phyloP scores from a whole-genome alignment of 2,797 vertebrate genomes.

The Leptoclinus maculatus region DNA sequence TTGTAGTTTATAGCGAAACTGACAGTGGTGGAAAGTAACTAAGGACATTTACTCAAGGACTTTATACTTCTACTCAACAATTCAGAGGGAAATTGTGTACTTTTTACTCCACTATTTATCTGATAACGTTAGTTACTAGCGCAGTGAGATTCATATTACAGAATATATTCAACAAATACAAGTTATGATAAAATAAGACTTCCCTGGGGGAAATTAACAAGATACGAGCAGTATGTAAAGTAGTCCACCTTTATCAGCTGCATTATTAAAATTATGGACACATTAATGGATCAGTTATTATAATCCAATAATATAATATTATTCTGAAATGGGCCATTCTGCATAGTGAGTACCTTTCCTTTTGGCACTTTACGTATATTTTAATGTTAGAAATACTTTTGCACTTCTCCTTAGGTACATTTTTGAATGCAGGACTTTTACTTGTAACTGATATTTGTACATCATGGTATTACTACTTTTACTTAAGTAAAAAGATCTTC shows the following conservation, averaged over 20 bases:
- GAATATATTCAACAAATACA: background rate
- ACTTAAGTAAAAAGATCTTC: background rate
- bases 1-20: conserved; percentile 15
- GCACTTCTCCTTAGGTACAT: background rate
- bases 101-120: background rate
- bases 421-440: background rate
- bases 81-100: background rate
- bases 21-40: background rate
- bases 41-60: background rate
- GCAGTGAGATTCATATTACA: background rate
- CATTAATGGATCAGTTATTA: background rate
- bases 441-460: background rate
- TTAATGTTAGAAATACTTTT: background rate
- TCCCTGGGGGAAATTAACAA: background rate
- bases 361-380: background rate
- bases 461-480: background rate
- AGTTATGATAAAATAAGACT: background rate
- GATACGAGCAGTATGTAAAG: background rate
- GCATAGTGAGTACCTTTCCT: background rate
- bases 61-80: no score
- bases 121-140: background rate
- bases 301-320: background rate
- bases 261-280: background rate
- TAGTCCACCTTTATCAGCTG: background rate
- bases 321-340: background rate